Evolutionary conservation across 1,140 invertebrate species (phyloP).

Genomic region (Caenorhabditis tropicalis): DNA sequence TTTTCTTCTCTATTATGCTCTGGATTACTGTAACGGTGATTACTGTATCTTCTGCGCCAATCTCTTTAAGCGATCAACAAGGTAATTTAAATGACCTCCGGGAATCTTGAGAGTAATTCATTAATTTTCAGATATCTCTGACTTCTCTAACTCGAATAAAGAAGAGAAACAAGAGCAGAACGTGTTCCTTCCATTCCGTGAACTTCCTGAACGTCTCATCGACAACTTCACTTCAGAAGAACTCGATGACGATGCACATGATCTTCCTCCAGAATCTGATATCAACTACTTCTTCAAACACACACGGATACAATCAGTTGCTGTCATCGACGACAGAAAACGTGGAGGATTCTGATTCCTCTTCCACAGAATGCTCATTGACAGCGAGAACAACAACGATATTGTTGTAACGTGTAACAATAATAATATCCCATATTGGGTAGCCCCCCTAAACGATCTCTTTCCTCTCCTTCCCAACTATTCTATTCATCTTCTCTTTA

Average conservation of each 20-base stretch:
- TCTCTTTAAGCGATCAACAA: neutral
- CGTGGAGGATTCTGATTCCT: neutral
- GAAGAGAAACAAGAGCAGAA: too few relatives aligned
- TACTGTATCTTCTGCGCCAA: neutral
- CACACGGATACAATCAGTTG: too few relatives aligned
- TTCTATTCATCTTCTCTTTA: neutral
- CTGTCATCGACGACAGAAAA: neutral
- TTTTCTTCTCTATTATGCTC: neutral
- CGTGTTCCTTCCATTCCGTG: neutral
- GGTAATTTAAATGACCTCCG: neutral
- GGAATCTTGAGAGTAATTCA: neutral
- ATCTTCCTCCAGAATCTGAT: neutral
- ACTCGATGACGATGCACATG: neutral
- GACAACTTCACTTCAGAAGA: neutral
- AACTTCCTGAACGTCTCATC: neutral
- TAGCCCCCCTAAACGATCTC: neutral
- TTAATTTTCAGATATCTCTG: neutral
- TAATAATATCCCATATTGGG: slow-evolving; percentile 7
- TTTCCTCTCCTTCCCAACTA: neutral
- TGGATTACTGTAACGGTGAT: neutral
- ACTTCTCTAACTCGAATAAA: too few relatives aligned
- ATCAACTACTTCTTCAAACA: neutral
- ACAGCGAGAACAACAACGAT: neutral
- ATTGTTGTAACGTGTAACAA: neutral
- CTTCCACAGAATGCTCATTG: neutral